Evolutionary conservation across 2,888 invertebrate genomes (phyloP), one percentile per base, ranked within the genome.

Genomic region (Meteorus colon): DNA sequence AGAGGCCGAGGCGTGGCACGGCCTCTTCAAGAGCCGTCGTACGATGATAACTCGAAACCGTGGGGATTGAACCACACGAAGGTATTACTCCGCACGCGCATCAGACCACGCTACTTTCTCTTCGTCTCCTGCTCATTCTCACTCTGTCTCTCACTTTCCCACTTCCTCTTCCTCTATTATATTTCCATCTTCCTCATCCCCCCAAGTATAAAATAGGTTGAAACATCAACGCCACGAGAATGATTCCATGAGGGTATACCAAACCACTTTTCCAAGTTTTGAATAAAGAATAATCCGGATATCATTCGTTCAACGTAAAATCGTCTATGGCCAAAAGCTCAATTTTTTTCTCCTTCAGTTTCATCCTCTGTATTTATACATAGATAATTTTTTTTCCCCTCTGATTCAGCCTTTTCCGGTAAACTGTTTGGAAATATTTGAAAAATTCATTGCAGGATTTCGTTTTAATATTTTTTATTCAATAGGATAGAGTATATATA

Each of bases 211-310:
- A 55, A 55, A 55, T 55, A 55, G 55, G 37, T 31, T 48, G 45
- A 48, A 19, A 48, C 41, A 34, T 68, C 29, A 48, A 29, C 2
- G 48, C 45, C 24, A 12, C 48, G 27, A 27, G 59, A 27, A 60
- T 60, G 41, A 70, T 37, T 27, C 45, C 16, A 71, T 41, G n/a
- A 27, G 16, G 71, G 71, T 69, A 8, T 69, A 59, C n/a, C 51
- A 24, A 34, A 69, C 55, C n/a, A 48, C 69, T 51, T 69, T 31
- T 29, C 55, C 27, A 34, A 78, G 19, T 55, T 68, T 81, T 82
- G 80, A 83, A 83, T 83, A 82, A 82, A 79, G 69, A 80, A 82
- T 78, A 72, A 78, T 69, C 77, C 69, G 78, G 80, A 80, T 82
- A 83, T 82, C 79, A 82, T 82, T 81, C 78, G 77, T 73, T 73